phyloP scores from a whole-genome alignment of 1,140 invertebrate species.

The Trachymyrmex septentrionalis region DNA sequence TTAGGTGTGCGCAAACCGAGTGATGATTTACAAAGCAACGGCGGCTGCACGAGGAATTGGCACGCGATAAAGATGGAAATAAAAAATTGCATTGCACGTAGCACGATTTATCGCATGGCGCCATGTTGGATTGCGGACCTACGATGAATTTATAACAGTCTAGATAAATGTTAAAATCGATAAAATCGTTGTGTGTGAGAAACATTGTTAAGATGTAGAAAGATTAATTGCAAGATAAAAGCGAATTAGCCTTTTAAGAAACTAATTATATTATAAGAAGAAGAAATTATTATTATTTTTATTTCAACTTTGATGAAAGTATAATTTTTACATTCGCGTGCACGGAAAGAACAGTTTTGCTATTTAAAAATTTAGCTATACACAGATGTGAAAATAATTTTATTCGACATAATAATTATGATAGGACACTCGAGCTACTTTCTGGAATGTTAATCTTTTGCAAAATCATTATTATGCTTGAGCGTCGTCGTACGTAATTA shows the following conservation, averaged over 20 bases:
- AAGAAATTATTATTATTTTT: neutral
- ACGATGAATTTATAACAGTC: slow-evolving; percentile 30
- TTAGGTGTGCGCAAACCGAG: slow-evolving; percentile 12
- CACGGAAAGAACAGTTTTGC: neutral
- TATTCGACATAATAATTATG: too few relatives aligned
- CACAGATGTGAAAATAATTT: too few relatives aligned
- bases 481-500: too few relatives aligned
- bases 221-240: slow-evolving; percentile 28
- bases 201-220: slow-evolving; percentile 15
- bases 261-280: neutral
- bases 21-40: slow-evolving; percentile 57
- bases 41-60: slow-evolving; percentile 27
- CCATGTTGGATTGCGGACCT: slow-evolving; percentile 17
- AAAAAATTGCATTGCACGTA: slow-evolving; percentile 26
- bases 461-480: too few relatives aligned
- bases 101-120: slow-evolving; percentile 40
- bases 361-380: too few relatives aligned
- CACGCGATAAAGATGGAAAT: slow-evolving; percentile 52
- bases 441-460: too few relatives aligned
- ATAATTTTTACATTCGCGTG: neutral
- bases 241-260: neutral
- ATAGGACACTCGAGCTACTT: too few relatives aligned
- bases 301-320: neutral
- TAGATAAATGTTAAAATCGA: slow-evolving; percentile 55
- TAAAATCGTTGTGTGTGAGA: slow-evolving; percentile 29